phyloP scores from a whole-genome alignment of 1,140 invertebrate genomes.

The Rhyzopertha dominica region DNA sequence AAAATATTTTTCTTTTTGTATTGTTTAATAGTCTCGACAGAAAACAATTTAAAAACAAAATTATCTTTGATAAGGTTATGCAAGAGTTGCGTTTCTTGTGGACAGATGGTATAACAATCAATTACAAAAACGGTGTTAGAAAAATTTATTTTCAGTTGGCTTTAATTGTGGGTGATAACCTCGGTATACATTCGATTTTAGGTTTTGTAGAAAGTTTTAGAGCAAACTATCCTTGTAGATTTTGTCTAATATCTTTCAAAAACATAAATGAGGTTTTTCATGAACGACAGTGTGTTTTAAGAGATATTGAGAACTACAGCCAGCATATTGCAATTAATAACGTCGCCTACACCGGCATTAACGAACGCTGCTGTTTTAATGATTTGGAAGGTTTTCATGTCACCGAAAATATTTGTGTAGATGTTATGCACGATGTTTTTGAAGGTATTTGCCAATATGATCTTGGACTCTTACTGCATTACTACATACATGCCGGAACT shows the following conservation, averaged over 20 bases:
- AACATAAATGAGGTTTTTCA: background rate
- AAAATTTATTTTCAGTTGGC: slow-evolving; percentile 3
- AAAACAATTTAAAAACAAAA: too few relatives aligned
- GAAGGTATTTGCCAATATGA: slow-evolving; percentile 22
- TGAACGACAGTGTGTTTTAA: background rate
- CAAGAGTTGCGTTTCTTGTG: too few relatives aligned
- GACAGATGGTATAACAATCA: too few relatives aligned
- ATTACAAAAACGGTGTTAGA: too few relatives aligned
- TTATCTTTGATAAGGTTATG: too few relatives aligned
- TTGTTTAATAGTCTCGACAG: too few relatives aligned
- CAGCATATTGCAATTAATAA: slow-evolving; percentile 6
- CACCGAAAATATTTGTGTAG: slow-evolving; percentile 18
- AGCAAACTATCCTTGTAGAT: background rate
- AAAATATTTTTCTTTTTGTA: too few relatives aligned
- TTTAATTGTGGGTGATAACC: slow-evolving; percentile 5
- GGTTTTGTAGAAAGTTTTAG: slow-evolving; percentile 8
- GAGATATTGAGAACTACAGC: slow-evolving; percentile 5
- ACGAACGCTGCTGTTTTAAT: slow-evolving; percentile 19
- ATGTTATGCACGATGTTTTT: slow-evolving; percentile 25
- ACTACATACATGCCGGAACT: slow-evolving; percentile 12
- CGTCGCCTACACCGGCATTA: slow-evolving; percentile 13
- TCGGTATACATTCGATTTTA: slow-evolving; percentile 4
- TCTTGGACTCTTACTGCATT: slow-evolving; percentile 15
- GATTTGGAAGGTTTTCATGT: slow-evolving; percentile 21
- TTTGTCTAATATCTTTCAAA: too few relatives aligned